Base-by-base conservation (phyloP, 2,797 vertebrate genomes). In the Chelon auratus region DNA sequence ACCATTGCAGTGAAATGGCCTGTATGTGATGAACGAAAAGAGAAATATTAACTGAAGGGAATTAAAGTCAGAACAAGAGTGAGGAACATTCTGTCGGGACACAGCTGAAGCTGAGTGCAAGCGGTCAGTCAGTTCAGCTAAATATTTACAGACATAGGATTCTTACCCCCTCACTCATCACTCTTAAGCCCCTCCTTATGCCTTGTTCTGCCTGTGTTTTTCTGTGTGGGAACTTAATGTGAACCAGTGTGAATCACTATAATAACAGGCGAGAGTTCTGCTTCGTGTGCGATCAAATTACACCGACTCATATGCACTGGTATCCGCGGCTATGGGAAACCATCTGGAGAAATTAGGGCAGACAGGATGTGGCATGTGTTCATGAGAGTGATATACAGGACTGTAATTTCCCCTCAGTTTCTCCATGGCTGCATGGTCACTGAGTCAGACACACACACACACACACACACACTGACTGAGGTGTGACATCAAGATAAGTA, bases 1-100 rank as follows among this genome's bases (percentile, higher is more conserved):
- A 99, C 96, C 97, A 99, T 98, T 43, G 97, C 98, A 26, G 97
- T 99, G 84, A 99, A 99, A 87, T 99, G 98, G 50, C 98, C 98
- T 99, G 8, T 5, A 33, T 10, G 20, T 9, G 50, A 62, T 36
- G 48, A 50, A n/a, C 10, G 9, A 78, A 55, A 65, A 30, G 13
- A 75, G 42, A 77, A 39, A 66, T 24, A 56, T 13, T 68, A 66
- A 40, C 1, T 30, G 12, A 54, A 39, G 60, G 33, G 30, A 66
- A 18, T 43, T 36, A 40, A 22, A 42, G 42, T 2, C 0, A 12
- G 36, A 20, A 18, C 56, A 66, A 37, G 18, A 51, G 13, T 5
- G 7, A 62, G 3, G 60, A 17, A 52, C 15, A 2, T 33, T n/a
- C 43, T 62, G 36, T 78, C 66, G 60, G 53, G 36, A 59, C 20